Evolutionary conservation across 2,888 invertebrate genomes (phyloP).

Genomic region (Brenthis hecate): DNA sequence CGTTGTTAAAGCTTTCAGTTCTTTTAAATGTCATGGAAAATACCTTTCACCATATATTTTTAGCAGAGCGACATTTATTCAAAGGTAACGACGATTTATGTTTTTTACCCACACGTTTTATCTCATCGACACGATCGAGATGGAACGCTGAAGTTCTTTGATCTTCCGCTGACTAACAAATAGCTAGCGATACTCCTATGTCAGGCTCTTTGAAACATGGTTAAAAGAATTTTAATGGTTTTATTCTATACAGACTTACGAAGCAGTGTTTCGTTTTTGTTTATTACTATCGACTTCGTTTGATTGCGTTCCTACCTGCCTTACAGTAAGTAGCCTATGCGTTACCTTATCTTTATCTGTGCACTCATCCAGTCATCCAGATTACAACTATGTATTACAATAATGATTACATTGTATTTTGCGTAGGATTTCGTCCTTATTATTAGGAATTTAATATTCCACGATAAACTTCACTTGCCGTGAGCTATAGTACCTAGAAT

Average conservation of each 20-base stretch:
- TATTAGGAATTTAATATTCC: too few relatives aligned
- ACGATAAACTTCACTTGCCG: too few relatives aligned
- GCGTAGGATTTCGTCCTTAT: too few relatives aligned
- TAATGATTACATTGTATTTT: too few relatives aligned
- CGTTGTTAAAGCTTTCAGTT: background rate
- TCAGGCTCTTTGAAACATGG: background rate
- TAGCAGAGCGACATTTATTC: background rate
- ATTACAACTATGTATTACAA: too few relatives aligned
- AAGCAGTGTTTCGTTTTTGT: too few relatives aligned
- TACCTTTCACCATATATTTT: conserved; percentile 17
- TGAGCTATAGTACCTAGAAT: too few relatives aligned
- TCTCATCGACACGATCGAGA: background rate
- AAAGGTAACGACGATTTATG: conserved; percentile 10
- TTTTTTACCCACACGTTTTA: conserved; percentile 1
- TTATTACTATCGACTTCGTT: too few relatives aligned
- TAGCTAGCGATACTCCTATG: background rate
- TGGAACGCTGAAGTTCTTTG: conserved; percentile 1
- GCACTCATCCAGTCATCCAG: too few relatives aligned
- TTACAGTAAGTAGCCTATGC: too few relatives aligned
- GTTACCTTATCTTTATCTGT: too few relatives aligned
- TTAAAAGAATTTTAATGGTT: background rate
- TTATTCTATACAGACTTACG: background rate
- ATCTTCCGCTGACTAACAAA: conserved; percentile 8
- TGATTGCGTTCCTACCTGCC: too few relatives aligned
- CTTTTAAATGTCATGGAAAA: conserved; percentile 15